Conservation (phyloP, 35 echinoderm and acorn worm species). For the Strongylocentrotus purpuratus region DNA sequence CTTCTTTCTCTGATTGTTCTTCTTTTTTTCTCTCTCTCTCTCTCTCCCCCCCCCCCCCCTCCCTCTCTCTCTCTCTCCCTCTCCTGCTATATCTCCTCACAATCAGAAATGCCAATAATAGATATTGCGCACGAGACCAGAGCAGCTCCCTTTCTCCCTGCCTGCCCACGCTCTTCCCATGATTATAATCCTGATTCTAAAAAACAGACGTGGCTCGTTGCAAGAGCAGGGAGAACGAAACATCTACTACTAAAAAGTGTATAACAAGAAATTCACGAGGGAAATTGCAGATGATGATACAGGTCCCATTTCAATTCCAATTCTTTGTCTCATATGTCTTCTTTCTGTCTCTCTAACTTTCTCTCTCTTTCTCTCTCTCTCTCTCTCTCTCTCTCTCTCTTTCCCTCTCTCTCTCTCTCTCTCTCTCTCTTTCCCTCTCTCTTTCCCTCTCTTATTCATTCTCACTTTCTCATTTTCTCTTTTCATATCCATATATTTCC, state of each 20-base stretch:
- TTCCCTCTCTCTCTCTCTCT: not conserved
- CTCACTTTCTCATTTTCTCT: not conserved
- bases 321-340: not conserved
- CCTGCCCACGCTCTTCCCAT: not conserved
- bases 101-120: not conserved
- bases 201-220: not conserved
- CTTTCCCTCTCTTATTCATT: not conserved
- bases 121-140: not conserved
- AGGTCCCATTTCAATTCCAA: not conserved
- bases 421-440: not conserved
- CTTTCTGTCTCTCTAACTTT: not conserved
- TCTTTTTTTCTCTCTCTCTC: too few species aligned
- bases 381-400: not conserved
- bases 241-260: not conserved
- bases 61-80: not conserved
- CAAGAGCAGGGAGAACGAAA: not conserved
- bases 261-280: not conserved
- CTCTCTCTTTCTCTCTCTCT: not conserved
- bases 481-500: too few species aligned
- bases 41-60: not conserved
- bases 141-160: not conserved
- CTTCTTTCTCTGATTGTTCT: too few species aligned
- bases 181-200: not conserved
- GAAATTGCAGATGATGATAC: not conserved
- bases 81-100: not conserved